Evolutionary conservation across 2,113 vertebrate species (phyloP).

Genomic region (Rhinolophus ferrumequinum): DNA sequence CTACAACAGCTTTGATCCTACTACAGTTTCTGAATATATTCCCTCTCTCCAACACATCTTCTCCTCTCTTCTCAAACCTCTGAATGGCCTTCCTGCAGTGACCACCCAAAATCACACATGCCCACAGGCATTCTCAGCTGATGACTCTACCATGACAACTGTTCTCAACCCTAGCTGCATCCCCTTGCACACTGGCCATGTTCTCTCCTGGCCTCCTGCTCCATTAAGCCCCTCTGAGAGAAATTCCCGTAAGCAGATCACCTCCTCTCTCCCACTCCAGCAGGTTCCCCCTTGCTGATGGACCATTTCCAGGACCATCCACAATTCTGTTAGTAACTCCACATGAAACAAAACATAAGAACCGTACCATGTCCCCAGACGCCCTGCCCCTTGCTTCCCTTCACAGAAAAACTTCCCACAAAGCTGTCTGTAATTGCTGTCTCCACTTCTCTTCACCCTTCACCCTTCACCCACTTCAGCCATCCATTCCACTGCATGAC

Average conservation of each 20-base stretch:
- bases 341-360: background rate
- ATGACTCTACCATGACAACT: background rate
- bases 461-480: background rate
- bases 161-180: accelerated
- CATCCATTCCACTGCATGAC: background rate
- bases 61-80: background rate
- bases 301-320: background rate
- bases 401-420: background rate
- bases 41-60: background rate
- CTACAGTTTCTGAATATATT: background rate
- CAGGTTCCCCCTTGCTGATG: background rate
- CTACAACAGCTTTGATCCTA: background rate
- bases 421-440: background rate
- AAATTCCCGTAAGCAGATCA: no score
- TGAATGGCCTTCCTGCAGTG: background rate
- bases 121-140: no score
- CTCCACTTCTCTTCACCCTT: background rate
- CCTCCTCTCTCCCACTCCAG: background rate
- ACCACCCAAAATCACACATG: background rate
- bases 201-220: background rate
- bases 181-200: accelerated
- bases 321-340: background rate
- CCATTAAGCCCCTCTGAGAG: background rate
- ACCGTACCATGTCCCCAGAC: background rate
- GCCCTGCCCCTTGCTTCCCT: background rate